phyloP scores from a whole-genome alignment of 2,113 vertebrate genomes.

The Myocastor coypus region DNA sequence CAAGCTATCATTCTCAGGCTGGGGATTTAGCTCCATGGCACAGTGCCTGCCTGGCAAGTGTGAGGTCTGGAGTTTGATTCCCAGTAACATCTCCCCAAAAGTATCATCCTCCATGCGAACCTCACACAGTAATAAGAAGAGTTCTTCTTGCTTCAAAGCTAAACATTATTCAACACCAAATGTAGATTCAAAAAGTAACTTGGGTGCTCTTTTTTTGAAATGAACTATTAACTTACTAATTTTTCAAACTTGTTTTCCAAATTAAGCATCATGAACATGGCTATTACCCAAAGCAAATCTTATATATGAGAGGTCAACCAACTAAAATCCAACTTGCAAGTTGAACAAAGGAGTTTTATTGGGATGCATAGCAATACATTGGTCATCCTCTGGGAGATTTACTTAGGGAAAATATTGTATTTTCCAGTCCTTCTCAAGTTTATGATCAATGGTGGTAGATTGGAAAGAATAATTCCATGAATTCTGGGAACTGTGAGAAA shows the following conservation, averaged over 20 bases:
- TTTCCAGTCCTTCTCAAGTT: background rate
- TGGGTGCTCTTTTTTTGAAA: constrained; percentile 35
- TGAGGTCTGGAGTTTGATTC: too few species aligned
- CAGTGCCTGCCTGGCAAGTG: too few species aligned
- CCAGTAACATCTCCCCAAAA: background rate
- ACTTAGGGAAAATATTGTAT: background rate
- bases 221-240: background rate
- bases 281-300: background rate
- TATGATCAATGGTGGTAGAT: background rate
- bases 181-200: constrained; percentile 37
- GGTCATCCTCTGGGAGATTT: background rate
- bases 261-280: background rate
- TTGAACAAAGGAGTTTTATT: background rate
- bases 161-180: background rate
- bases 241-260: background rate
- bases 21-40: too few species aligned
- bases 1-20: background rate
- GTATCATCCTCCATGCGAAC: background rate
- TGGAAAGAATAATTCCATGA: background rate
- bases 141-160: background rate
- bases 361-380: background rate
- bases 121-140: background rate
- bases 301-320: background rate
- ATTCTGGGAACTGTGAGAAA: background rate
- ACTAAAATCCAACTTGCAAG: background rate